A percentile compares a stretch with the other conserved stretches of the same genome.
phyloP scores from a whole-genome alignment of 2,113 vertebrate genomes.

The Lophotis ruficrista region DNA sequence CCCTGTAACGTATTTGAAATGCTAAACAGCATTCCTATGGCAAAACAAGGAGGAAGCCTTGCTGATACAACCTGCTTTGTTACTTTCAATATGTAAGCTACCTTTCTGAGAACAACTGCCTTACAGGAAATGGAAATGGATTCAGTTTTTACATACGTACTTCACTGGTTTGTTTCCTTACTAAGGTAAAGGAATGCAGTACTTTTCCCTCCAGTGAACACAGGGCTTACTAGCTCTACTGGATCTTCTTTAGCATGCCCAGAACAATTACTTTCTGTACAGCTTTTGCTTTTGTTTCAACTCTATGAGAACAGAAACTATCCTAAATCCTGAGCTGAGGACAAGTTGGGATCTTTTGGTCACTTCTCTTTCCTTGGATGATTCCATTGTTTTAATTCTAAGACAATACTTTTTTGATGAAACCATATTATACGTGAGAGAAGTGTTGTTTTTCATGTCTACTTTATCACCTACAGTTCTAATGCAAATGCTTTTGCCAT shows the following conservation, averaged over 20 bases:
- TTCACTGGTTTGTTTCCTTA: background rate
- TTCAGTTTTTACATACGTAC: background rate
- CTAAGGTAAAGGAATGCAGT: background rate
- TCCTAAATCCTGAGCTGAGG: background rate
- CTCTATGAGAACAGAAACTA: background rate
- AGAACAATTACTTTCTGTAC: background rate
- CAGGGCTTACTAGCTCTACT: background rate
- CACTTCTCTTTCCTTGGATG: background rate
- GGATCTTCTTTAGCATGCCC: background rate
- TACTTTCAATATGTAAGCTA: background rate
- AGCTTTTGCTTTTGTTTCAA: background rate
- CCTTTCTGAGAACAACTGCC: background rate
- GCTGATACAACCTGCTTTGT: background rate
- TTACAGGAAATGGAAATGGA: background rate
- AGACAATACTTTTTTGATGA: background rate
- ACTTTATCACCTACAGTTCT: background rate
- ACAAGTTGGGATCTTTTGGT: background rate
- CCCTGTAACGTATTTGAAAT: background rate
- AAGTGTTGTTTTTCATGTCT: no score
- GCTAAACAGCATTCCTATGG: background rate
- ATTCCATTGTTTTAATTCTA: background rate
- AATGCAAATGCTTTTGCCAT: background rate
- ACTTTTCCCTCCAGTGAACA: background rate
- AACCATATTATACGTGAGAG: background rate
- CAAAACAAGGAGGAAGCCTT: background rate